Percentiles rank a stretch among this genome's conserved stretches.
These are phyloP conservation scores for Sakesphorus luctuosus DNA, from an alignment of 2,113 vertebrate species.

Conservation along the genomic window DNA sequence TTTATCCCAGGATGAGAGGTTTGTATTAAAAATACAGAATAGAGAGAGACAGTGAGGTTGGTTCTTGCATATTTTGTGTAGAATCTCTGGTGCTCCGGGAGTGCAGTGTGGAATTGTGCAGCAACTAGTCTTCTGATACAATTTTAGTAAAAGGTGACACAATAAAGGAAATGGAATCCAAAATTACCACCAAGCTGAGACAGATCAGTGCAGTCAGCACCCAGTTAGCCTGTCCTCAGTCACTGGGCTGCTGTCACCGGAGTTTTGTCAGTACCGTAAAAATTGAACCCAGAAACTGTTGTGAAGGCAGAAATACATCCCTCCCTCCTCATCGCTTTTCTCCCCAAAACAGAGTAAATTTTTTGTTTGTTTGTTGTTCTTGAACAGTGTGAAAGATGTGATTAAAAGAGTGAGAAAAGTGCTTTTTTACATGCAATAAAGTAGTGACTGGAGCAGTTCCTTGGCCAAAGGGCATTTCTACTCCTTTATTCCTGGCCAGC, in stretches of 20 bases:
- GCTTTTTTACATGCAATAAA: background rate
- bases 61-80: background rate
- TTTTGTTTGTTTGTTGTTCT: background rate
- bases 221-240: background rate
- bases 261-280: background rate
- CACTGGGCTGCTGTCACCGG: background rate
- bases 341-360: rapidly evolving
- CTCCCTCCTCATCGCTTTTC: background rate
- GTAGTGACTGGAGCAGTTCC: background rate
- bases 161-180: background rate
- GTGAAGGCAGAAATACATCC: background rate
- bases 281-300: background rate
- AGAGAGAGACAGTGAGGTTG: background rate
- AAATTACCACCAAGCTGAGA: background rate
- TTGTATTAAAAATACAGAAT: background rate
- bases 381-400: background rate
- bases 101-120: background rate
- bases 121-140: background rate
- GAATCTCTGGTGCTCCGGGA: background rate
- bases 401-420: background rate
- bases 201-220: background rate
- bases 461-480: background rate
- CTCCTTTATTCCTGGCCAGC: background rate
- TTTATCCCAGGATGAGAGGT: background rate
- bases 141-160: background rate